These are phyloP conservation scores for Micropoecilia bifurca DNA, from an alignment of 2,797 vertebrate species.

Conservation along the genomic window DNA sequence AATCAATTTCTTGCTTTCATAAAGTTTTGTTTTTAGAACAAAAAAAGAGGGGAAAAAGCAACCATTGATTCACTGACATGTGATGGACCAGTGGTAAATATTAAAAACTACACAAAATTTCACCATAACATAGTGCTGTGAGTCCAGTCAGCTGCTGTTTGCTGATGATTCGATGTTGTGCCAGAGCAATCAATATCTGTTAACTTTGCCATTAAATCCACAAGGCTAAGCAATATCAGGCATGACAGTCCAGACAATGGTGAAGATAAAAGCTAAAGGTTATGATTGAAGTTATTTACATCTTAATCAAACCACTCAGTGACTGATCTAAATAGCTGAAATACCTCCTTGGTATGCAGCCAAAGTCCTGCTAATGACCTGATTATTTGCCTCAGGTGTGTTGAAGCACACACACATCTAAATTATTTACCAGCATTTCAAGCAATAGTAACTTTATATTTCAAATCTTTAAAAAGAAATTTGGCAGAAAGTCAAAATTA, in stretches of 20 bases:
- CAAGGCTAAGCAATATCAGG: background rate
- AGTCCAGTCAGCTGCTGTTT: background rate
- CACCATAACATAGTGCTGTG: background rate
- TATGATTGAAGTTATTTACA: background rate
- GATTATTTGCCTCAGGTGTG: too few relatives aligned
- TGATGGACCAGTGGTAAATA: background rate
- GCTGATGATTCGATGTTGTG: background rate
- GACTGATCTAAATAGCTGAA: background rate
- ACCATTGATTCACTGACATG: background rate
- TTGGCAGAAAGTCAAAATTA: too few relatives aligned
- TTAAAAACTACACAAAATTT: background rate
- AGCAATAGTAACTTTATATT: background rate
- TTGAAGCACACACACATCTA: too few relatives aligned
- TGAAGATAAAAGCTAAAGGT: background rate
- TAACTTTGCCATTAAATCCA: background rate
- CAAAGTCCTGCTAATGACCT: too few relatives aligned
- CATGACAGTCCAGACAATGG: background rate
- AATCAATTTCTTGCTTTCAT: background rate
- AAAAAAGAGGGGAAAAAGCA: background rate
- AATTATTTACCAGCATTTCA: background rate
- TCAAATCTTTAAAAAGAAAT: background rate
- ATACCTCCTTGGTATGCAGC: too few relatives aligned
- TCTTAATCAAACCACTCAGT: background rate
- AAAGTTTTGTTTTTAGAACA: background rate
- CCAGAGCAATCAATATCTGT: background rate